phyloP scores from a whole-genome alignment of 2,888 invertebrate species.

The Beris chalybata region DNA sequence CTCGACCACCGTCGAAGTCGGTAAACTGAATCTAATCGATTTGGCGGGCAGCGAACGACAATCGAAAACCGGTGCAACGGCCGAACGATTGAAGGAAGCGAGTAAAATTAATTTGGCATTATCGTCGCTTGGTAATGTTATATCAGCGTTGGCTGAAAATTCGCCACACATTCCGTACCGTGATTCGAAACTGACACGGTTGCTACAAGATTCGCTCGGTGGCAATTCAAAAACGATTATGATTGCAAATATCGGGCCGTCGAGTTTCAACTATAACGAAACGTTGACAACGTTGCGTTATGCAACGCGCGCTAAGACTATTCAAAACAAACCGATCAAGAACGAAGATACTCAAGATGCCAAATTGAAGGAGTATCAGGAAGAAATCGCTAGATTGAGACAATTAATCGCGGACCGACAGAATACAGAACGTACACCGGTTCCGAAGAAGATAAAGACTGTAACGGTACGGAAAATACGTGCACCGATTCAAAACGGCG shows the following conservation, averaged over 20 bases:
- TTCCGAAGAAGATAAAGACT: constrained; percentile 44
- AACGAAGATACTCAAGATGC: constrained; percentile 99
- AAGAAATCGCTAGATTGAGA: constrained; percentile 81
- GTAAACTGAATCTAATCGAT: constrained; percentile 96
- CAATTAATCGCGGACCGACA: constrained; percentile 56
- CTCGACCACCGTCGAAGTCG: constrained; percentile 68
- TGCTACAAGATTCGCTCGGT: constrained; percentile 96
- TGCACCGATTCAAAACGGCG: constrained; percentile 45
- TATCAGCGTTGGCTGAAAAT: constrained; percentile 93
- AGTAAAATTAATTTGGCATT: constrained; percentile 96
- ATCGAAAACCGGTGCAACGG: constrained; percentile 93
- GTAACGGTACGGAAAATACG: constrained; percentile 42
- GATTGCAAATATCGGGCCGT: constrained; percentile 99
- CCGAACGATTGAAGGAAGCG: constrained; percentile 91
- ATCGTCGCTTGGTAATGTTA: constrained; percentile 97
- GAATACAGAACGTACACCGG: constrained; percentile 49
- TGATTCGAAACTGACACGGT: constrained; percentile 93
- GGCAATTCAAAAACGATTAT: constrained; percentile 99
- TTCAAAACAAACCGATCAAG: constrained; percentile 97
- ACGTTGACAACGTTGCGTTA: constrained; percentile 94
- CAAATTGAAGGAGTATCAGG: constrained; percentile 90
- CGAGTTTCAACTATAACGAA: constrained; percentile 97
- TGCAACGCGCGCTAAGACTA: constrained; percentile 96
- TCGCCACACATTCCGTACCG: constrained; percentile 96
- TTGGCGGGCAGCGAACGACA: constrained; percentile 98